Base-by-base conservation (phyloP, 2,888 invertebrate genomes). In the Zelleria hepariella region DNA sequence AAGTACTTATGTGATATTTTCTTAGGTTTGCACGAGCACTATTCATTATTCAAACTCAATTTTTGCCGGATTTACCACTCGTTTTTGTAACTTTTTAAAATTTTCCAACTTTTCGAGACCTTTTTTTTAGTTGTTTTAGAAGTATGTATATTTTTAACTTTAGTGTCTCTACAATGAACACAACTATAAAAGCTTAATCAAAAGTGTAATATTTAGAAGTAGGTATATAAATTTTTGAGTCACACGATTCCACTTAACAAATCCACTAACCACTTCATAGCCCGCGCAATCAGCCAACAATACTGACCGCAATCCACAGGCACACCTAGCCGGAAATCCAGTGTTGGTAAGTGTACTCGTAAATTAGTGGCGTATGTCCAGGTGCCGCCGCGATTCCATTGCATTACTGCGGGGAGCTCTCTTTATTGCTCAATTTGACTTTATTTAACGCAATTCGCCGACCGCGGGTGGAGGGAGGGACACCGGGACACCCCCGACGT, bases 341-440 rank as follows among this genome's bases (percentile, higher is more conserved):
- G 68, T 66, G 67, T 20, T 26, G 66, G 74, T 74, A n/a, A n/a
- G n/a, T n/a, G n/a, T n/a, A n/a, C n/a, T n/a, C n/a, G 73, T 77
- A 79, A 82, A 83, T 83, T 79, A 81, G 78, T 75, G 77, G 60
- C 23, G 76, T 78, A 76, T 77, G 80, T 80, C 68, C 67, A 69
- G 72, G 64, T 68, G 69, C 65, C 68, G 72, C 78, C 78, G 74
- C 77, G 78, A 74, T 78, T 76, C 81, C 78, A 82, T 84, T 79
- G 84, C 82, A 85, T 86, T 87, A 83, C 77, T 71, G 80, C 78
- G 80, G 80, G 80, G 71, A 78, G 76, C 81, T 72, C 82, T 82
- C 85, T 87, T 87, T 89, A 88, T 88, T 87, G 86, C 86, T 88
- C 89, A 88, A 88, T 89, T 88, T 87, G 86, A 86, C 86, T 87